Evolutionary conservation across 2,888 invertebrate genomes (phyloP).

Genomic region (Troglohyphantes excavatus): DNA sequence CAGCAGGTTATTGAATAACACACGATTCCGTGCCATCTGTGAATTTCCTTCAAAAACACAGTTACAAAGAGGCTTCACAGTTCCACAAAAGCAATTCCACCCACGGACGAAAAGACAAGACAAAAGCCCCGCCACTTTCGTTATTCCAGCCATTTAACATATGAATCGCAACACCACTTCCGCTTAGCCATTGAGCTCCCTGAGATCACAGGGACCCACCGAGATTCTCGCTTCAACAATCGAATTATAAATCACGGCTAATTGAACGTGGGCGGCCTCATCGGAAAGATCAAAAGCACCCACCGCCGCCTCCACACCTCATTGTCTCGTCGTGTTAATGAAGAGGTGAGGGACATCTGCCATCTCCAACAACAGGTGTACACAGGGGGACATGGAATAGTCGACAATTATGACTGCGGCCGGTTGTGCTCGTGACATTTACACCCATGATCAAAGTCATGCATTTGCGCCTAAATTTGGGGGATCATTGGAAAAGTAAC

Average conservation of each 20-base stretch:
- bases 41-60: no score
- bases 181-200: background rate
- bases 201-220: background rate
- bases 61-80: no score
- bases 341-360: constrained; percentile 42
- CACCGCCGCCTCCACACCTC: constrained; percentile 4
- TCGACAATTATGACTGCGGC: no score
- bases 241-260: constrained; percentile 51
- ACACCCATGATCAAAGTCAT: no score
- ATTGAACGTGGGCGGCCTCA: constrained; percentile 36
- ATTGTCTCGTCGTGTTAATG: constrained; percentile 29
- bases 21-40: no score
- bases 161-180: background rate
- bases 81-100: background rate
- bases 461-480: no score
- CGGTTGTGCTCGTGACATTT: no score
- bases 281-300: constrained; percentile 25
- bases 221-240: constrained; percentile 2
- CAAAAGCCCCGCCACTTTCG: background rate
- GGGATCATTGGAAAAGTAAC: no score
- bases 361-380: constrained; percentile 11
- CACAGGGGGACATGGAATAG: no score
- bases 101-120: background rate
- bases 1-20: no score
- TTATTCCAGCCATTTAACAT: background rate